Percentiles rank a stretch among this genome's conserved stretches.
These are phyloP conservation scores for Arctopsyche grandis DNA, from an alignment of 1,140 invertebrate genomes.

Conservation along the genomic window DNA sequence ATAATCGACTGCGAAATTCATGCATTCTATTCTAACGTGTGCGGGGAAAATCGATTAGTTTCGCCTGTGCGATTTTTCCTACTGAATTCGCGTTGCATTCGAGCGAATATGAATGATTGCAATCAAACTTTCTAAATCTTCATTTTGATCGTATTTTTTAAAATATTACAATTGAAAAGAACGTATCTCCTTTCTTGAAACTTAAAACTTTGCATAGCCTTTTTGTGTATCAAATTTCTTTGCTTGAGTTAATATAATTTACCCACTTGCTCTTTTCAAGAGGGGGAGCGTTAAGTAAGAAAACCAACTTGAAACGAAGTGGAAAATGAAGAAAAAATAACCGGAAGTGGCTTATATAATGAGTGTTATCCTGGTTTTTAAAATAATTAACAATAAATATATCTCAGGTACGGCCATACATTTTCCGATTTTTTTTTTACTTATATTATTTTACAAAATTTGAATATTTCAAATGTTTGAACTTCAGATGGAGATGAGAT, in stretches of 20 bases:
- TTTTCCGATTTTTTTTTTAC: too few relatives aligned
- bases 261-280: slow-evolving; percentile 1
- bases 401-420: too few relatives aligned
- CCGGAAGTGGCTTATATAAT: neutral
- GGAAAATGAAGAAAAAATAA: neutral
- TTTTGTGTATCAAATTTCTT: neutral
- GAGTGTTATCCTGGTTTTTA: neutral
- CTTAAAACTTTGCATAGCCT: neutral
- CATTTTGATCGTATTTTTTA: neutral
- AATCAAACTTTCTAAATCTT: too few relatives aligned
- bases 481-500: too few relatives aligned
- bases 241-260: slow-evolving; percentile 7
- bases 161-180: neutral
- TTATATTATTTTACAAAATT: too few relatives aligned
- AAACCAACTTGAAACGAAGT: neutral
- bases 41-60: neutral
- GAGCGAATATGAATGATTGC: too few relatives aligned
- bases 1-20: neutral
- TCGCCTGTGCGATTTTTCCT: too few relatives aligned
- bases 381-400: neutral
- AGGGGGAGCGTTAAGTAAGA: neutral
- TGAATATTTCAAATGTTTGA: too few relatives aligned
- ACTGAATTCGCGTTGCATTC: too few relatives aligned
- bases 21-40: neutral
- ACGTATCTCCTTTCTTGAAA: neutral